phyloP scores from a whole-genome alignment of 2,888 invertebrate species.

The Prosapia bicincta region DNA sequence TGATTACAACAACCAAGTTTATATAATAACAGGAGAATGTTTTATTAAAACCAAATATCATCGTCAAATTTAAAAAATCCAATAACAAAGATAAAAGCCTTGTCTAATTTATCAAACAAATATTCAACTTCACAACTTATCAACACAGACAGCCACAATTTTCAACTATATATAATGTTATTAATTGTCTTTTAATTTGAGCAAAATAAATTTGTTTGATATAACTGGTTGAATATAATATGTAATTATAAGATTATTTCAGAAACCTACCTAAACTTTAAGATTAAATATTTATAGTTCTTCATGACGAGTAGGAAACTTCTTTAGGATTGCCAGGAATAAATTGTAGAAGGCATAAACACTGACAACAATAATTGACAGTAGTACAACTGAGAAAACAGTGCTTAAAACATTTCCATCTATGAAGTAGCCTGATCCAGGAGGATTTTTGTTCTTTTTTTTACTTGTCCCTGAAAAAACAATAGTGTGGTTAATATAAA shows the following conservation, averaged over 20 bases:
- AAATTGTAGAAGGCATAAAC: constrained; percentile 83
- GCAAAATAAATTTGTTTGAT: background rate
- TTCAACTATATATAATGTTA: background rate
- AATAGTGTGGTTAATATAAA: too few relatives aligned
- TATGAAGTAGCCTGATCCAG: constrained; percentile 59
- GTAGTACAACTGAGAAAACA: constrained; percentile 73
- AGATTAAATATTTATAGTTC: constrained; percentile 59
- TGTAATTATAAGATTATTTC: background rate
- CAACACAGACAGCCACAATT: background rate
- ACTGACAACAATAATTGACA: constrained; percentile 76
- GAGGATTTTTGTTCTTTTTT: constrained; percentile 37
- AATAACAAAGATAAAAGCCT: background rate
- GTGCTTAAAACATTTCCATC: constrained; percentile 79
- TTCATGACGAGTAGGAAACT: constrained; percentile 75
- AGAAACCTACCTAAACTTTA: background rate
- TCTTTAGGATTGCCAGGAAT: constrained; percentile 74
- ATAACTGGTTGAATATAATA: background rate
- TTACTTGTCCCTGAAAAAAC: too few relatives aligned
- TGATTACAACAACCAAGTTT: too few relatives aligned
- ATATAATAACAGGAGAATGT: background rate
- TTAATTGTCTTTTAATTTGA: background rate
- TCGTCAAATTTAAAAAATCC: too few relatives aligned
- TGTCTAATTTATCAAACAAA: too few relatives aligned
- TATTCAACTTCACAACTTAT: too few relatives aligned
- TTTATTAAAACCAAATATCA: background rate